Conservation (phyloP, 92 coral and sea anemone species). For the Parazoanthus swiftii region DNA sequence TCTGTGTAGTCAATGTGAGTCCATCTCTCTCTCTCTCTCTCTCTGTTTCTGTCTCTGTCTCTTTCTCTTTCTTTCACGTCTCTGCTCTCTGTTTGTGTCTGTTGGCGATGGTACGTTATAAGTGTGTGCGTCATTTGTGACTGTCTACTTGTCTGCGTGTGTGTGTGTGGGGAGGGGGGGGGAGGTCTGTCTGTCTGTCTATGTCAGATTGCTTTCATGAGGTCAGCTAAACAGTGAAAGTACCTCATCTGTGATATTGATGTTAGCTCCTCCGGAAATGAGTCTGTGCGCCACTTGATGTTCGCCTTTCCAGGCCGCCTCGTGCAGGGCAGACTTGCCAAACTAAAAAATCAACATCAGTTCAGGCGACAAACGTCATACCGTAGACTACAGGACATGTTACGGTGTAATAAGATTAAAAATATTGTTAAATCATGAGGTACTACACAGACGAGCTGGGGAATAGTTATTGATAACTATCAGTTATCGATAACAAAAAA, state of each 20-base stretch:
- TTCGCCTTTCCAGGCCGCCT: constrained; percentile 87
- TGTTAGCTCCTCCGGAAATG: constrained; percentile 69
- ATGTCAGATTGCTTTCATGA: too few relatives aligned
- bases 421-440: too few relatives aligned
- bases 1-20: neutral
- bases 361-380: neutral
- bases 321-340: constrained; percentile 88
- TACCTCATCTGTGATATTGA: constrained; percentile 77
- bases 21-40: neutral
- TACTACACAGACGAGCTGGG: too few relatives aligned
- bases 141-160: neutral
- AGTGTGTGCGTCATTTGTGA: neutral
- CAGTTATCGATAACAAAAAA: too few relatives aligned
- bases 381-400: neutral
- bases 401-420: too few relatives aligned
- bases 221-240: neutral
- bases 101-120: too few relatives aligned
- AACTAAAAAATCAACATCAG: constrained; percentile 43
- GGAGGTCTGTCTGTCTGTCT: too few relatives aligned
- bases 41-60: neutral
- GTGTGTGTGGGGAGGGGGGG: too few relatives aligned
- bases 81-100: neutral
- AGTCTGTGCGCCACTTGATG: constrained; percentile 74
- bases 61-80: neutral
- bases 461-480: too few relatives aligned